Evolutionary conservation across 2,888 invertebrate species (phyloP).

Genomic region (Conchocele bisecta): DNA sequence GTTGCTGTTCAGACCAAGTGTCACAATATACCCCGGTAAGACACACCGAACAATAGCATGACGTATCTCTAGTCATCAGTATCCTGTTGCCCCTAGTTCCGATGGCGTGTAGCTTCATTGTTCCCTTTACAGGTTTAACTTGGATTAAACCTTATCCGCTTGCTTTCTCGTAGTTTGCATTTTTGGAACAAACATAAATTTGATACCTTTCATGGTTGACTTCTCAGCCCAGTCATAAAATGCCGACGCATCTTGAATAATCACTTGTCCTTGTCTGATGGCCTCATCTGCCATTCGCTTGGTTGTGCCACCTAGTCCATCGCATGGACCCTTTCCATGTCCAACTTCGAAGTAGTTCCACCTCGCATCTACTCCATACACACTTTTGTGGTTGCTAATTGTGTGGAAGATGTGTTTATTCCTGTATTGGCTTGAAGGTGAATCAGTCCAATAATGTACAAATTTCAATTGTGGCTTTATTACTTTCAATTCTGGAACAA

Average conservation of each 20-base stretch:
- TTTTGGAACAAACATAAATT: neutral
- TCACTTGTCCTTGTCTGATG: constrained; percentile 21
- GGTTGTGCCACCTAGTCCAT: constrained; percentile 47
- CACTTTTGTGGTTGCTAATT: constrained; percentile 27
- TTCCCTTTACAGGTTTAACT: too few species aligned
- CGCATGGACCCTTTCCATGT: constrained; percentile 55
- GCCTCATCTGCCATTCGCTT: constrained; percentile 54
- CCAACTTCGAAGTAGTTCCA: constrained; percentile 62
- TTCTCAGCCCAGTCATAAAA: constrained; percentile 17
- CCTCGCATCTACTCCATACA: constrained; percentile 12
- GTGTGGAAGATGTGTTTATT: constrained; percentile 51
- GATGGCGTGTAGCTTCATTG: too few species aligned
- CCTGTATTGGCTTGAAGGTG: constrained; percentile 56
- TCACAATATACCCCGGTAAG: too few species aligned
- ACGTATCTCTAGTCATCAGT: too few species aligned
- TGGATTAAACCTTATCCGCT: too few species aligned
- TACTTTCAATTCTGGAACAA: constrained; percentile 31
- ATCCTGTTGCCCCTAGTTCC: too few species aligned
- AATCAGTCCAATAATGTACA: constrained; percentile 57
- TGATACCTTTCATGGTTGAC: neutral
- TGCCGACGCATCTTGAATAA: constrained; percentile 23
- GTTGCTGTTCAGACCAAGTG: too few species aligned
- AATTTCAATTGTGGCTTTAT: constrained; percentile 3
- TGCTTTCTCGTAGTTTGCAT: too few species aligned
- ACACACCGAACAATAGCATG: too few species aligned